Percentiles rank a stretch among this genome's conserved stretches.
phyloP scores from a whole-genome alignment of 1,140 invertebrate species.

The Temnothorax longispinosus region DNA sequence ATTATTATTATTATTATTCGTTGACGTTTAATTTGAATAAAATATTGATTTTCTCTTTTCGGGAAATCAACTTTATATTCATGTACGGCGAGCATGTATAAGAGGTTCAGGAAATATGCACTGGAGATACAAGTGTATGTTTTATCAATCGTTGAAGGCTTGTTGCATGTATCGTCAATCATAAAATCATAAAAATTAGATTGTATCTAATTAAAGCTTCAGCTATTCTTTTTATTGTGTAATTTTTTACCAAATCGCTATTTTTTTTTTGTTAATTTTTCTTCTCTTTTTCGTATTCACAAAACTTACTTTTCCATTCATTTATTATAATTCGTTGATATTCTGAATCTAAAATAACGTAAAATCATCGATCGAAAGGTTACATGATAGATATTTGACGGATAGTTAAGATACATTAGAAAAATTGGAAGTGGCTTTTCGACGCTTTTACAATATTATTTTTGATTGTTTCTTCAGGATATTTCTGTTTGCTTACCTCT shows the following conservation, averaged over 20 bases:
- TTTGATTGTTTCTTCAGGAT: no score
- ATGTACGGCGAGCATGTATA: neutral
- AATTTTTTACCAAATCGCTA: neutral
- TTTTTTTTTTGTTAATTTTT: neutral
- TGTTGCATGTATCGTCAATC: neutral
- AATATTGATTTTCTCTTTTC: neutral
- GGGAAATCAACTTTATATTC: no score
- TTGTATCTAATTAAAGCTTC: no score
- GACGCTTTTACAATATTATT: no score
- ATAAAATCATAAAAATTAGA: neutral
- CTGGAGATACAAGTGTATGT: neutral
- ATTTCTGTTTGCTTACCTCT: no score
- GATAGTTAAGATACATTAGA: no score
- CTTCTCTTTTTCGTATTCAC: neutral
- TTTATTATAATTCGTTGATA: neutral
- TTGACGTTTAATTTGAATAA: neutral
- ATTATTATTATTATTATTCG: neutral
- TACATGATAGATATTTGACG: no score
- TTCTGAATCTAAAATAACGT: no score
- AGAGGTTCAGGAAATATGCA: neutral
- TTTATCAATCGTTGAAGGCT: neutral
- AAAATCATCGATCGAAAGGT: no score
- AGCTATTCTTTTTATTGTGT: neutral
- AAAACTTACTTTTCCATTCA: neutral
- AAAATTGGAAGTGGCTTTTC: no score